Evolutionary conservation across 2,888 invertebrate species (phyloP), one percentile per base, ranked within the genome.

Genomic region (Penaeus monodon): DNA sequence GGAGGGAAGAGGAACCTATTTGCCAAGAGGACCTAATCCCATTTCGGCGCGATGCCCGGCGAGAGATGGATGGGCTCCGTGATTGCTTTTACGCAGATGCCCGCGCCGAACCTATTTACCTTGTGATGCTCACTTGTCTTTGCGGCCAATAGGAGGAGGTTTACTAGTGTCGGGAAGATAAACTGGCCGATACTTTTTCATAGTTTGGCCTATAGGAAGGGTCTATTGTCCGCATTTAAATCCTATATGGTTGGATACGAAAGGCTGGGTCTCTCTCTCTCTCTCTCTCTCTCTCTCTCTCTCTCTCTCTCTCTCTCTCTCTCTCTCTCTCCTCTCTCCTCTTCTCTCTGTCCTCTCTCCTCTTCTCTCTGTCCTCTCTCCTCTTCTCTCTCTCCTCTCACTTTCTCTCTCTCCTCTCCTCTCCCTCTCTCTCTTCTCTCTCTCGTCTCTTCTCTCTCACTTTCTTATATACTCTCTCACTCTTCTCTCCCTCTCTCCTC

Each of bases 61-160:
- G 57, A 57, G 57, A 79, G 81, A 68, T 38, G 81, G 70, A 81
- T 81, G 81, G 81, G 70, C 29, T 73, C 14, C 29, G 70, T 81
- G 81, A 81, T 81, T 81, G 81, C 70, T 68, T 57, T 81, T 81
- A 81, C 81, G 81, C 68, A 81, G 81, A 81, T 81, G 68, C 81
- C 81, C 70, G 49, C 68, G 70, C 81, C 57, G 70, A 81, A 29
- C 81, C 70, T 73, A 68, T 81, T 81, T 81, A 81, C 29, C 81
- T 73, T 12, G 57, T 73, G 81, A 81, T 81, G 81, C 49, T 81
- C 81, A 49, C 81, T 81, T 81, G 70, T 81, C 70, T 81, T 70
- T 70, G 81, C 63, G 70, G 70, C 57, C 73, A 57, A 57, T 20
- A 74, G 74, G 74, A 14, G 38, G 27, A 38, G 38, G 74, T 22